Percentiles rank a stretch among this genome's conserved stretches.
Evolutionary conservation across 2,888 invertebrate species (phyloP).

Genomic region (Rhagonycha lutea): DNA sequence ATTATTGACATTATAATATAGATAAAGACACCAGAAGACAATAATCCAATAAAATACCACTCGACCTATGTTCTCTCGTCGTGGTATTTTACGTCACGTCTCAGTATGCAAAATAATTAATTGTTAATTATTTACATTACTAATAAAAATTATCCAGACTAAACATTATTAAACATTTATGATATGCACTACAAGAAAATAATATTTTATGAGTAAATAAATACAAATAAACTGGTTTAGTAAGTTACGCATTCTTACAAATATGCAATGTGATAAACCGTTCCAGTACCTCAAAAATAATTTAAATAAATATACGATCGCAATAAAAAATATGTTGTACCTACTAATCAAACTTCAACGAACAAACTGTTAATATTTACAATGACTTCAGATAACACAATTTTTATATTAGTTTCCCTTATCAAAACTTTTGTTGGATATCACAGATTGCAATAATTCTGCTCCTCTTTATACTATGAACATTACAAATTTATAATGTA

Average conservation of each 20-base stretch:
- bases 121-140: background rate
- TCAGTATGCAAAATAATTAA: background rate
- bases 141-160: background rate
- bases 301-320: too few relatives aligned
- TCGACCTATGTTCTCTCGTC: background rate
- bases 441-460: background rate
- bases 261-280: too few relatives aligned
- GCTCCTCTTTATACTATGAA: background rate
- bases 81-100: background rate
- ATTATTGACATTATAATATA: too few relatives aligned
- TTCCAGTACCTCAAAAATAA: too few relatives aligned
- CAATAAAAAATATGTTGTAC: too few relatives aligned
- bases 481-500: background rate
- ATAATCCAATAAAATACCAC: background rate
- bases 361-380: background rate
- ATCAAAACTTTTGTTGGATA: background rate
- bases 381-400: background rate
- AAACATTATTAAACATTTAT: background rate
- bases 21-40: too few relatives aligned
- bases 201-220: background rate
- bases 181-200: background rate
- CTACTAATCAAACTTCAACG: background rate
- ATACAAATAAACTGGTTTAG: background rate
- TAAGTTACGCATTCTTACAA: too few relatives aligned
- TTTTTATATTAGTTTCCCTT: background rate